Evolutionary conservation across 1,140 invertebrate genomes (phyloP), one percentile per base, ranked within the genome.

Genomic region (Hetaerina americana): DNA sequence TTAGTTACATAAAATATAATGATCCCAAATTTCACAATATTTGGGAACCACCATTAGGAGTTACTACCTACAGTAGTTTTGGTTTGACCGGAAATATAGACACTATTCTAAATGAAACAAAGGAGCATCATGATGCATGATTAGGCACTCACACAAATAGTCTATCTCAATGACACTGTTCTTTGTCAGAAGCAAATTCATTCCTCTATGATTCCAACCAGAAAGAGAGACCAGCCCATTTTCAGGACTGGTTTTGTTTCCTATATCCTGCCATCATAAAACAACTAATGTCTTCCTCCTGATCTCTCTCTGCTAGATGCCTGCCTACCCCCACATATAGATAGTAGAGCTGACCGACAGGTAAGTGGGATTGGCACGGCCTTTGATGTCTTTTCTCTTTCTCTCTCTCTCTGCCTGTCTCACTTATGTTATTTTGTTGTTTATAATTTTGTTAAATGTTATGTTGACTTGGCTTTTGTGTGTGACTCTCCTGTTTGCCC

Each of bases 311-410:
- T 70, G 49, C 72, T 70, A 69, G 68, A 40, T 71, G 70, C 70
- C 69, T 71, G 71, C 27, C 71, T 68, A 70, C 71, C 67, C 67
- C 69, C 49, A 69, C 57, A 29, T 71, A 28, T 49, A 66, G 68
- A 69, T 71, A 66, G 27, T 68, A 66, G 40, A 66, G 68, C 25
- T 27, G 40, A 71, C 22, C 40, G 70, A 26, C 28, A 71, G 70
- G 70, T 71, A 71, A 71, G 70, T 71, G 40, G 66, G 40, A 12
- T 25, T 22, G 24, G 28, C 57, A 67, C 28, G 28, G 57, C 66
- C 70, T 25, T 27, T 66, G 70, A n/a, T 57, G 40, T 57, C 40
- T 70, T 70, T 22, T 71, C 15, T 71, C 22, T 71, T n/a, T 66
- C 40, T 66, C 70, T 71, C 40, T 71, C 49, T 71, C 40, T 57